Percentiles rank a stretch among this genome's conserved stretches.
These are phyloP conservation scores for Cephus runcator DNA, from an alignment of 2,888 invertebrate species.

Conservation along the genomic window DNA sequence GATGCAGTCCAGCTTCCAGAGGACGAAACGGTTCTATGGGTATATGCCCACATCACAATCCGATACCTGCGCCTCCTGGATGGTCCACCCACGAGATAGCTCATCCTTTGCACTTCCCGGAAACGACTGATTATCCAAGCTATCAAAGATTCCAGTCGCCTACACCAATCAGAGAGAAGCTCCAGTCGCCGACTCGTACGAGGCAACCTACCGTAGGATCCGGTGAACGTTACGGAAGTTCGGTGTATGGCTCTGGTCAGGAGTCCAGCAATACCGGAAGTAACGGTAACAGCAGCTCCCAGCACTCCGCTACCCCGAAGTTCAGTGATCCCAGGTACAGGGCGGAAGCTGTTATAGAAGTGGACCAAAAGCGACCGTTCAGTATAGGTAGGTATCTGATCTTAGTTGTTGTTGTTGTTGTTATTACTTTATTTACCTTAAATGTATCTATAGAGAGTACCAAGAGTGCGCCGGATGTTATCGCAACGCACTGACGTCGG, in stretches of 20 bases:
- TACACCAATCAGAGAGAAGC: conserved; percentile 24
- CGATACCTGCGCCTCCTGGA: conserved; percentile 59
- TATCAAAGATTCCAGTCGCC: conserved; percentile 54
- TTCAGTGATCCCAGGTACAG: conserved; percentile 63
- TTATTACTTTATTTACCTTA: background rate
- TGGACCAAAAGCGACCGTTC: conserved; percentile 73
- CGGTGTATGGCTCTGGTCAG: conserved; percentile 46
- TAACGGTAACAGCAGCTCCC: conserved; percentile 39
- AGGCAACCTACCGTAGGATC: conserved; percentile 45
- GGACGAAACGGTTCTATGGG: conserved; percentile 41
- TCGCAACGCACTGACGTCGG: conserved; percentile 83
- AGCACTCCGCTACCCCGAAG: conserved; percentile 44
- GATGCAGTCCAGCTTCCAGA: conserved; percentile 45
- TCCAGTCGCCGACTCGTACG: conserved; percentile 17
- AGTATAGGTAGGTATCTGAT: conserved; percentile 67
- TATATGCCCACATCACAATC: conserved; percentile 49
- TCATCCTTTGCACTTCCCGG: conserved; percentile 34
- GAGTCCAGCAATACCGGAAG: conserved; percentile 36
- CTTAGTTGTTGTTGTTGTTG: background rate
- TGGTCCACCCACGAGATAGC: conserved; percentile 54
- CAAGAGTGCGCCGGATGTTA: conserved; percentile 90
- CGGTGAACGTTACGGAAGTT: conserved; percentile 55
- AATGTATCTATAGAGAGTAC: conserved; percentile 72
- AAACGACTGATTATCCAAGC: conserved; percentile 43
- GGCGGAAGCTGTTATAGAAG: conserved; percentile 73